Base-by-base conservation (phyloP, 1,140 invertebrate species). In the Bombus pascuorum region DNA sequence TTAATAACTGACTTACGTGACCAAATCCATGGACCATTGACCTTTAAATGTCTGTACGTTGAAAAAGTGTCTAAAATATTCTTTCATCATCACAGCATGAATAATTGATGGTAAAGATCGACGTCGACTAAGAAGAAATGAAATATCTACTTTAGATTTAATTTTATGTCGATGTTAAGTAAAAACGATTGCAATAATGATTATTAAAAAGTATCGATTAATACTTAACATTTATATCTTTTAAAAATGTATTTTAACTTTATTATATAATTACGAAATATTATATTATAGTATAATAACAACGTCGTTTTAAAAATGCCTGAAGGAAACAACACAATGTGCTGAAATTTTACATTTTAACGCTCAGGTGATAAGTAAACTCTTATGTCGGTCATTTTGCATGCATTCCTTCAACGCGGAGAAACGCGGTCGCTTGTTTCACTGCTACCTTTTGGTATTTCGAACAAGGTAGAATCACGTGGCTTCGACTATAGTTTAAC, bases 341-440 rank as follows among this genome's bases (percentile, higher is more conserved):
- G 37, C 18, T 71, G 47, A 15, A 44, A 39, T 68, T 25, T 37
- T 3, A 32, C 32, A 15, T 65, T 75, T 47, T 42, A 53, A 28
- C 79, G 79, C 42, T 57, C 22, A 81, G n/a, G 47, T 71, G 47
- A 59, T 57, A 59, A 74, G 39, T 44, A 62, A 47, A 15, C 15
- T 74, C 13, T 85, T 68, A 34, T 59, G 62, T 75, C 59, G 59
- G 65, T 87, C 59, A 78, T 78, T 87, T 87, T 72, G 86, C 53
- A 74, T 82, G 81, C 86, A 75, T 87, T 87, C 75, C 39, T 66
- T 74, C 32, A n/a, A 44, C 5, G 22, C 44, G 13, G 72, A 76
- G 78, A 86, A 87, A 87, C 32, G 83, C 76, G 83, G 47, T 37
- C 74, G 66, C n/a, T 65, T 84, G 82, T 84, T 74, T 44, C 68